phyloP scores from a whole-genome alignment of 2,888 invertebrate genomes.

The Polyommatus icarus region DNA sequence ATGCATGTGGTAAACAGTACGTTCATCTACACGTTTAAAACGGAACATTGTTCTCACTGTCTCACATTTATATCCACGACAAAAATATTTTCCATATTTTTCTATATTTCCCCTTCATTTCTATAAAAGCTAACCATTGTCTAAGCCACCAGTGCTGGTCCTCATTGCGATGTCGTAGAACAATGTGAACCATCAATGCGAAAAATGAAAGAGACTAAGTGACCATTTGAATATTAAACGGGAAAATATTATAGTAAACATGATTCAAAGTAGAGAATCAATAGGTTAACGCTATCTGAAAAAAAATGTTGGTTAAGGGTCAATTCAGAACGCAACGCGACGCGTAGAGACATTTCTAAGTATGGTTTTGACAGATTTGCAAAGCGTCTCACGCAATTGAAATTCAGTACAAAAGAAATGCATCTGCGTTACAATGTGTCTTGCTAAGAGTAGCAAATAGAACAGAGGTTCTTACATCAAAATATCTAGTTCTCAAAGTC shows the following conservation, averaged over 20 bases:
- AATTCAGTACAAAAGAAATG: too few relatives aligned
- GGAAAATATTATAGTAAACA: not conserved
- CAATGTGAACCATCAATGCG: constrained; percentile 27
- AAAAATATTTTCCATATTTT: constrained; percentile 21
- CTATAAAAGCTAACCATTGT: constrained; percentile 67
- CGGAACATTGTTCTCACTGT: constrained; percentile 11
- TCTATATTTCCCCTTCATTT: constrained; percentile 50
- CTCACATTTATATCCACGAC: constrained; percentile 9
- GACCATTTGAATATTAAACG: constrained; percentile 29
- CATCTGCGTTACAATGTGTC: too few relatives aligned
- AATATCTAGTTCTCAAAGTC: too few relatives aligned
- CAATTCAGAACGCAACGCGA: too few relatives aligned
- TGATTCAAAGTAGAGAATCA: not conserved
- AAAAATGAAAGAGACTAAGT: constrained; percentile 24
- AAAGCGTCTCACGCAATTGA: too few relatives aligned
- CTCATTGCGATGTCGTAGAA: constrained; percentile 36
- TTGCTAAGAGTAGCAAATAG: too few relatives aligned
- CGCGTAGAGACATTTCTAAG: too few relatives aligned
- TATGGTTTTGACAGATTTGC: too few relatives aligned
- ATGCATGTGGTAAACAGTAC: not conserved
- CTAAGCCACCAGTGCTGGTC: constrained; percentile 39
- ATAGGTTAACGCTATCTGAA: not conserved
- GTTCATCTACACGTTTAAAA: not conserved
- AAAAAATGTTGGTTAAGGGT: too few relatives aligned
- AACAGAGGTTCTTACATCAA: too few relatives aligned